Percentiles rank a stretch among this genome's conserved stretches.
phyloP scores from a whole-genome alignment of 2,888 invertebrate species.

The Amitus sp. region DNA sequence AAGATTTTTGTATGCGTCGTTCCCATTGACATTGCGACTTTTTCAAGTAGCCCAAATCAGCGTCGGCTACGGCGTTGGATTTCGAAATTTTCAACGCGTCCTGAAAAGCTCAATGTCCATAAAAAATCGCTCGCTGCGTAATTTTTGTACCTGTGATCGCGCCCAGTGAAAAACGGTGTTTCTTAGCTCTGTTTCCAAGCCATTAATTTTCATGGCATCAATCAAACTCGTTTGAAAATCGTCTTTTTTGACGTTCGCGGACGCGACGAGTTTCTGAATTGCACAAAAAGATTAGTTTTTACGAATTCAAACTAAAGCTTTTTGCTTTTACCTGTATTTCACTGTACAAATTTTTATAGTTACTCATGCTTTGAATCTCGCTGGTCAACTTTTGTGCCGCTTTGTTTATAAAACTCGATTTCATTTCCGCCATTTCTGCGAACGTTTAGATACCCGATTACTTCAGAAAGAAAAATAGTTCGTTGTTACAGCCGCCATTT shows the following conservation, averaged over 20 bases:
- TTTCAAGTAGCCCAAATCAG: conserved; percentile 73
- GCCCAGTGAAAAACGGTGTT: conserved; percentile 88
- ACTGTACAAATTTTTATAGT: conserved; percentile 80
- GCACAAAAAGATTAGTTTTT: conserved; percentile 9
- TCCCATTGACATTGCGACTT: conserved; percentile 94
- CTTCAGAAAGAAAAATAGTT: too few relatives aligned
- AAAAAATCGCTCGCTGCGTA: neutral
- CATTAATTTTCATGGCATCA: conserved; percentile 80
- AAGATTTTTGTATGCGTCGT: conserved; percentile 90
- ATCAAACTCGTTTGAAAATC: conserved; percentile 82
- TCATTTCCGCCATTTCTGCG: conserved; percentile 59
- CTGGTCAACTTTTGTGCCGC: conserved; percentile 82
- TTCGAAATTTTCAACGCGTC: conserved; percentile 28
- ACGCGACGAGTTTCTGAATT: conserved; percentile 80
- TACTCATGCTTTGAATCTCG: conserved; percentile 79
- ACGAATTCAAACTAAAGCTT: too few relatives aligned
- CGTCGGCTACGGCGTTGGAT: conserved; percentile 26
- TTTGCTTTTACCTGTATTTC: conserved; percentile 76
- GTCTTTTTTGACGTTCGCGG: conserved; percentile 78
- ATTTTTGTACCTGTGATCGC: conserved; percentile 68
- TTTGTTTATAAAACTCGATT: conserved; percentile 76
- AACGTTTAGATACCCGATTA: too few relatives aligned
- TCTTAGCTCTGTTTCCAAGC: conserved; percentile 83
- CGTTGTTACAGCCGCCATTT: conserved; percentile 61
- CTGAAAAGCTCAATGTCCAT: too few relatives aligned